Base-by-base conservation (phyloP, 2,113 vertebrate species). In the Alethe diademata region DNA sequence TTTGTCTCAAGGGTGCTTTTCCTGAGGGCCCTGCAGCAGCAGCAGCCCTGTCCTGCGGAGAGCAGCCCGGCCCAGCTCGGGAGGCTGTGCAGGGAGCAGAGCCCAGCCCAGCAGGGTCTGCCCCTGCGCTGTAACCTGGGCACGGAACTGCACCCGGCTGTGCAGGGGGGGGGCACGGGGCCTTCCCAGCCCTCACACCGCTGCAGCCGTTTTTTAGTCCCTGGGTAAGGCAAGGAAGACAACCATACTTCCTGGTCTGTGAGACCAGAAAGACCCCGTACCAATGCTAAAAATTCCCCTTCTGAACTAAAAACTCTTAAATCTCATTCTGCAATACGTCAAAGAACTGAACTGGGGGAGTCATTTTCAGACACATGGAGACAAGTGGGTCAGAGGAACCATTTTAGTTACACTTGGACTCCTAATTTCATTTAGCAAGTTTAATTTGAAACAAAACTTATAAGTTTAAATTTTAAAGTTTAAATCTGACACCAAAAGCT, bases 61-160 rank as follows among this genome's bases (percentile, higher is more conserved):
- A 56, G 23, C 10, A 7, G 5, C 17, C 2, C 0, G 38, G 28
- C 29, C 35, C 42, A 47, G 54, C n/a, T 11, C 0, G 0, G 54
- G 14, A 2, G 13, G 47, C 51, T 43, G 40, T 33, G 58, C 24
- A 26, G 18, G 8, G 19, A 43, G 56, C 56, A 60, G 28, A 35
- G 76, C 29, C 35, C 5, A 14, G 9, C 45, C 14, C 45, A 40
- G 58, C 48, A 23, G 50, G 9, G 14, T 24, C 24, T 73, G 50
- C 7, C 56, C 24, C 38, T 25, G 40, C 35, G 45, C 31, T 40
- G 24, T 14, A 16, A 24, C 11, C 3, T 0, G 4, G 20, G 19
- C 10, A 20, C 9, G 24, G 13, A n/a, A n/a, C 38, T 8, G 8
- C 11, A 40, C 22, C 18, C 8, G 14, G 19, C 35, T 16, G 31